A percentile compares a stretch with the other conserved stretches of the same genome.
These are phyloP conservation scores for Sarotherodon lohbergeri DNA, from an alignment of 2,113 vertebrate species.

Conservation along the genomic window DNA sequence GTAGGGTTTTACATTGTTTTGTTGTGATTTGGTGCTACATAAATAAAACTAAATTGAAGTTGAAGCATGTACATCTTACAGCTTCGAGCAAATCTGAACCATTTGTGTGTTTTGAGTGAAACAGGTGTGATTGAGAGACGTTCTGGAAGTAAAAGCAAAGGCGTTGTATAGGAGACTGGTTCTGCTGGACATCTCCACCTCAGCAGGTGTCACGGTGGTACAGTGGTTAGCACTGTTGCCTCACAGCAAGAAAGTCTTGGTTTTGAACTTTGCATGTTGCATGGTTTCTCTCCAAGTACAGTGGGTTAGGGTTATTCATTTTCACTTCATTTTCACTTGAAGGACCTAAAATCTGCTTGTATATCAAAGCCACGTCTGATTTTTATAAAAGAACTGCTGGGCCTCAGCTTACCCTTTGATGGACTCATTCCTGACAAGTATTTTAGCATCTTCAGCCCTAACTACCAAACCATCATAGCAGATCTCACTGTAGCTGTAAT, in stretches of 20 bases:
- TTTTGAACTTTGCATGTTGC: neutral
- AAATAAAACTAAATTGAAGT: neutral
- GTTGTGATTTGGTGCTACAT: neutral
- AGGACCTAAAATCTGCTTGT: neutral
- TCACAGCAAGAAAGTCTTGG: fast-evolving
- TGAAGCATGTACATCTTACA: neutral
- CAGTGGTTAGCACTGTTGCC: neutral
- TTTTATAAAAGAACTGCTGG: neutral
- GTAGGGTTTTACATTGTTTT: neutral
- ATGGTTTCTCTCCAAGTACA: neutral
- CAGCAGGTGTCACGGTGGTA: fast-evolving
- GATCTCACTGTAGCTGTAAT: neutral
- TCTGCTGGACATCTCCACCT: neutral
- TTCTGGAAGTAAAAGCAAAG: fast-evolving
- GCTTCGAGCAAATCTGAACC: neutral
- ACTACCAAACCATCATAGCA: fast-evolving
- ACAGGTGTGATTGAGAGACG: fast-evolving
- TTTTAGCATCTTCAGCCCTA: neutral
- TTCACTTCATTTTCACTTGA: neutral
- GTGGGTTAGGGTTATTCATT: neutral
- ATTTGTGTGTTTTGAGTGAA: neutral
- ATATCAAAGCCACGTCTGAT: neutral
- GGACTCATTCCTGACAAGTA: neutral
- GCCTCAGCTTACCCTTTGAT: neutral
- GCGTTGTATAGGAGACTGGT: neutral